phyloP scores from a whole-genome alignment of 2,113 vertebrate species.

The Salvator merianae region DNA sequence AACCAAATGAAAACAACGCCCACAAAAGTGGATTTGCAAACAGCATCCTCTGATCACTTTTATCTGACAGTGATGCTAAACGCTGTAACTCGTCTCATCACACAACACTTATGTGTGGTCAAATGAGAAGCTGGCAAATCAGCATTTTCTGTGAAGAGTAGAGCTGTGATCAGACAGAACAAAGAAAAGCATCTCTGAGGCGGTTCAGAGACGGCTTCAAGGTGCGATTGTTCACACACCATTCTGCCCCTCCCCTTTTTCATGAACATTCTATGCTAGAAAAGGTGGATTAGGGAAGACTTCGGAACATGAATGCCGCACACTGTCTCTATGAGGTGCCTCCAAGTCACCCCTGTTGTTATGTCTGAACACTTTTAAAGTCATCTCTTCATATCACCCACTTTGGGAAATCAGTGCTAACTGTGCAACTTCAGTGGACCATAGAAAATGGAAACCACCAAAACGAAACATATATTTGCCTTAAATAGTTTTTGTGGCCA shows the following conservation, averaged over 20 bases:
- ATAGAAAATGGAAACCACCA: conserved; percentile 6
- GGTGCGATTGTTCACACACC: too few relatives aligned
- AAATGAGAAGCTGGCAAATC: conserved; percentile 9
- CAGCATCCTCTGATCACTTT: neutral
- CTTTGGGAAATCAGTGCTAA: conserved; percentile 9
- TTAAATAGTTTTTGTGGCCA: conserved; percentile 31
- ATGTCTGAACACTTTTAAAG: neutral
- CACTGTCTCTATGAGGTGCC: too few relatives aligned
- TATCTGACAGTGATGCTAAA: neutral
- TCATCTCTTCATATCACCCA: conserved; percentile 22
- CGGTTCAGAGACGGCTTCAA: too few relatives aligned
- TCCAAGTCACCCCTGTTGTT: too few relatives aligned
- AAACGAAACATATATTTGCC: neutral
- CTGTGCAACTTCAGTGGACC: neutral
- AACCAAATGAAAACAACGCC: neutral
- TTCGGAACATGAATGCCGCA: too few relatives aligned
- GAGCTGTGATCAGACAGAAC: conserved; percentile 13
- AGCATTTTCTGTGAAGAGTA: conserved; percentile 11
- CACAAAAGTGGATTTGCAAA: neutral
- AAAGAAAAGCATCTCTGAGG: too few relatives aligned
- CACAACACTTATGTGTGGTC: conserved; percentile 3
- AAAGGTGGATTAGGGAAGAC: too few relatives aligned
- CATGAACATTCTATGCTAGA: too few relatives aligned
- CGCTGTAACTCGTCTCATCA: conserved; percentile 5
- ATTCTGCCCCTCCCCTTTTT: too few relatives aligned